Conservation (phyloP, 1,140 invertebrate genomes). For the Aphaenogaster rudis region DNA sequence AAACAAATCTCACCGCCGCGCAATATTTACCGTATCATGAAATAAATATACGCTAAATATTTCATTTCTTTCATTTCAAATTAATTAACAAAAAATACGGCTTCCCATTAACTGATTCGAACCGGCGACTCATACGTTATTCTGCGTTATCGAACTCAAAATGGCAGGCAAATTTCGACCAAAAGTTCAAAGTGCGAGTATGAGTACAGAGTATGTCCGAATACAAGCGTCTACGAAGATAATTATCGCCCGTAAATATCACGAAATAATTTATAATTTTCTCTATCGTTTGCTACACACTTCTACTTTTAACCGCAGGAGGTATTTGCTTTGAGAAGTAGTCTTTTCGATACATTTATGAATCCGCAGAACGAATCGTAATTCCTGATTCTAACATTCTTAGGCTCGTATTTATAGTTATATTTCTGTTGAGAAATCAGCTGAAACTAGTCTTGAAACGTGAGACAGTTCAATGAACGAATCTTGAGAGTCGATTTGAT, state of each 20-base stretch:
- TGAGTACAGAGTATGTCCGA: not conserved
- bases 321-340: not conserved
- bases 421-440: too few relatives aligned
- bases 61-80: not conserved
- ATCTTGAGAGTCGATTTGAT: too few relatives aligned
- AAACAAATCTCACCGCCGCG: not conserved
- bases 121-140: not conserved
- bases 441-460: too few relatives aligned
- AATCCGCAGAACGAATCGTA: not conserved
- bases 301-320: not conserved
- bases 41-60: not conserved
- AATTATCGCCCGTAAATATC: not conserved
- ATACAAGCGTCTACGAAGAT: not conserved
- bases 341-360: not conserved
- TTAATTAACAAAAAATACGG: not conserved
- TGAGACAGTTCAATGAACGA: too few relatives aligned
- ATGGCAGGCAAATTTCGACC: not conserved
- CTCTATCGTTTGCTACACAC: not conserved
- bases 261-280: not conserved
- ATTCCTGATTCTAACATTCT: not conserved
- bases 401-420: too few relatives aligned
- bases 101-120: not conserved
- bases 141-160: not conserved
- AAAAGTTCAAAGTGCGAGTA: not conserved
- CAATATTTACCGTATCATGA: not conserved